A percentile compares a stretch with the other conserved stretches of the same genome.
Evolutionary conservation across 1,140 invertebrate genomes (phyloP).

Genomic region (Colletes gigas): DNA sequence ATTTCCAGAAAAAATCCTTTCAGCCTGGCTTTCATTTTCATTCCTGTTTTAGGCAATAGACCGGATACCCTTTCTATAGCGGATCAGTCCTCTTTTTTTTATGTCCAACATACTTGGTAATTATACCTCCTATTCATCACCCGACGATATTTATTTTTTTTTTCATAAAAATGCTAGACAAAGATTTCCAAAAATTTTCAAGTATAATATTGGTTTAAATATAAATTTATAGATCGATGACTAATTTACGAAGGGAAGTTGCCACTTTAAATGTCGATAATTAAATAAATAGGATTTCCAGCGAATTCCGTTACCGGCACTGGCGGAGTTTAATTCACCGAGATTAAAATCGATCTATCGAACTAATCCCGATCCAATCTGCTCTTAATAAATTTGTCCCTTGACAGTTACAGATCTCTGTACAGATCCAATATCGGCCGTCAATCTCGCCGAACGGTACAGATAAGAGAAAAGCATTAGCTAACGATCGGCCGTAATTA

Average conservation of each 20-base stretch:
- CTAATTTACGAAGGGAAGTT: not conserved
- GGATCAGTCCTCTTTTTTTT: not conserved
- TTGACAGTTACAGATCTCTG: slow-evolving; percentile 27
- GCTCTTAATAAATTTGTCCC: not conserved
- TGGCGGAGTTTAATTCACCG: not conserved
- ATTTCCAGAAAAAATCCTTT: slow-evolving; percentile 31
- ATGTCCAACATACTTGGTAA: no score
- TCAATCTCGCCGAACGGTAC: slow-evolving; percentile 18
- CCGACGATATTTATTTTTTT: no score
- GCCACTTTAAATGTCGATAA: not conserved
- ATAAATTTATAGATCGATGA: not conserved
- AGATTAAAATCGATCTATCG: not conserved
- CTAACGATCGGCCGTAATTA: not conserved
- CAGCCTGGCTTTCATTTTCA: not conserved
- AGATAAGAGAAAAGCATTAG: no score
- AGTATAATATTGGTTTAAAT: no score
- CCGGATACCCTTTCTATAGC: not conserved
- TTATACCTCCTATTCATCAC: no score
- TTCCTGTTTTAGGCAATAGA: no score
- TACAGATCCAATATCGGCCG: slow-evolving; percentile 27
- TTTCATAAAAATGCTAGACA: no score
- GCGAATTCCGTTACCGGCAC: not conserved
- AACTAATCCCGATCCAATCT: not conserved
- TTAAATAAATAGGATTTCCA: not conserved
- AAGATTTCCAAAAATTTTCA: no score